Evolutionary conservation across 2,113 vertebrate genomes (phyloP).

Genomic region (Taxidea taxus): DNA sequence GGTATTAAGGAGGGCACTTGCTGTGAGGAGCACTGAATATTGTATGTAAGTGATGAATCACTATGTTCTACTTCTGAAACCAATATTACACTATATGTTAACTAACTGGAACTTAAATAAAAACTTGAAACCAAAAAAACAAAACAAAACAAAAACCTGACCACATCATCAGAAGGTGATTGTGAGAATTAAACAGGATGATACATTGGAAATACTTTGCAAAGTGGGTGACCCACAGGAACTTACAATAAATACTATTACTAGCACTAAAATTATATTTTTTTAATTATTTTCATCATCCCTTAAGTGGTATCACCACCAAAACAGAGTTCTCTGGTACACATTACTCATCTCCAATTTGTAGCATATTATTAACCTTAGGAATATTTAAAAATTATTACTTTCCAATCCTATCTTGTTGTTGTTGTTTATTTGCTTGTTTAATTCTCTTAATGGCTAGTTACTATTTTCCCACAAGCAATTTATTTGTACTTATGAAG

Average conservation of each 20-base stretch:
- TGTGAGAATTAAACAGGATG: background rate
- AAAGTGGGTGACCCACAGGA: background rate
- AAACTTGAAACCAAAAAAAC: background rate
- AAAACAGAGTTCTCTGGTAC: background rate
- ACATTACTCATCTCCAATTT: background rate
- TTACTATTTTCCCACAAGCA: background rate
- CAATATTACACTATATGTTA: background rate
- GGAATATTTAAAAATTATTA: background rate
- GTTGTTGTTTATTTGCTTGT: background rate
- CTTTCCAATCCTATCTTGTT: background rate
- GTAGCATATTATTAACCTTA: background rate
- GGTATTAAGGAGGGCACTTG: background rate
- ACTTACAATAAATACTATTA: background rate
- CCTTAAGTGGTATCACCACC: background rate
- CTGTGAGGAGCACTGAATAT: background rate
- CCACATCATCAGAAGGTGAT: background rate
- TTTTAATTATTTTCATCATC: background rate
- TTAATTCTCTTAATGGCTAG: background rate
- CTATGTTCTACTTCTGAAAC: background rate
- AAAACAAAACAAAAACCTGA: background rate
- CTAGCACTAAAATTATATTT: background rate
- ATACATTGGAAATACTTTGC: background rate
- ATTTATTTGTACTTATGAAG: background rate
- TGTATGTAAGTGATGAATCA: background rate
- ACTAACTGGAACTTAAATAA: background rate